These are phyloP conservation scores for Sinocyclocheilus grahami DNA, from an alignment of 2,113 vertebrate genomes.

Conservation along the genomic window DNA sequence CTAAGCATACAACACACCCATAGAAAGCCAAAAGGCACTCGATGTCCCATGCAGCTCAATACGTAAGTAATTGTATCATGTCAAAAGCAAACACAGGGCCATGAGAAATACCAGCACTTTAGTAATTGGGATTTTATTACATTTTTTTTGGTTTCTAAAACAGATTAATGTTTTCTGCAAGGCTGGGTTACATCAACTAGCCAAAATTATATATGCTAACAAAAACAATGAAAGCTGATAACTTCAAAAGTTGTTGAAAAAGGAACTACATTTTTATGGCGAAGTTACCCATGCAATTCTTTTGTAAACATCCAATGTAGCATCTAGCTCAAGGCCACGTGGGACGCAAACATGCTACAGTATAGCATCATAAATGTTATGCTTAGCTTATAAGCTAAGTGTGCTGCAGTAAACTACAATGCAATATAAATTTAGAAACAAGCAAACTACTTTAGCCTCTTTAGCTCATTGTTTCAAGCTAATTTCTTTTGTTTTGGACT, in stretches of 20 bases:
- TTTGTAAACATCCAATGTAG: background rate
- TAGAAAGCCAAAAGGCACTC: conserved; percentile 1
- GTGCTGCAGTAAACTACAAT: background rate
- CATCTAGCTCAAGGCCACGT: background rate
- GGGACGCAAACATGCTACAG: background rate
- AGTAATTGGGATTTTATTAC: background rate
- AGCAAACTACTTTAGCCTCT: background rate
- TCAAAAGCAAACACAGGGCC: conserved; percentile 39
- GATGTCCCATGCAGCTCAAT: conserved; percentile 5
- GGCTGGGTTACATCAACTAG: background rate
- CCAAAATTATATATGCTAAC: background rate
- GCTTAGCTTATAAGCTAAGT: background rate
- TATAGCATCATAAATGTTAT: background rate
- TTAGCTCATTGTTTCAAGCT: background rate
- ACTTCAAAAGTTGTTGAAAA: background rate
- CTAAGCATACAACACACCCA: conserved; percentile 40
- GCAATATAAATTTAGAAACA: background rate
- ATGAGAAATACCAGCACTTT: conserved; percentile 8
- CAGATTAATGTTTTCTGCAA: background rate
- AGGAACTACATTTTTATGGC: background rate
- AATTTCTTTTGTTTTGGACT: background rate
- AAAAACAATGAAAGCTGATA: conserved; percentile 18
- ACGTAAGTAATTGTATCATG: conserved; percentile 33
- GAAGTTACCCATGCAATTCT: background rate
- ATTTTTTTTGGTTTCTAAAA: conserved; percentile 7